Percentiles rank a stretch among this genome's conserved stretches.
These are phyloP conservation scores for Cryptocephalus moraei DNA, from an alignment of 2,888 invertebrate genomes.

Conservation along the genomic window DNA sequence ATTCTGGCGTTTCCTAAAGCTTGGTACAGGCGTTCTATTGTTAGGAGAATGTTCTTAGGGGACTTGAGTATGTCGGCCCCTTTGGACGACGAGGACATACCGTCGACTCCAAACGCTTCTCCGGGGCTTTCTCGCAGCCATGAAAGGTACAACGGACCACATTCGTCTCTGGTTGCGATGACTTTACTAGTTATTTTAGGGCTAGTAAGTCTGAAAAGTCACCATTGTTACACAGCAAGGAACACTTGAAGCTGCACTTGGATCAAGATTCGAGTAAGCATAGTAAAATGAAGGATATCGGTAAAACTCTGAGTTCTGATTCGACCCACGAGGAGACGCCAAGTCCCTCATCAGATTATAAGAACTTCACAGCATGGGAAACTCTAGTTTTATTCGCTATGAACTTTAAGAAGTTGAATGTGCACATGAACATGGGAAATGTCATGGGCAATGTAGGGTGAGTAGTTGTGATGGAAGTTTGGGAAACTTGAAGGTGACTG, in stretches of 20 bases:
- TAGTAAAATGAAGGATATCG: constrained; percentile 43
- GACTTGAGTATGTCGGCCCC: constrained; percentile 61
- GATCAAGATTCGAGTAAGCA: constrained; percentile 41
- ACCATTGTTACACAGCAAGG: constrained; percentile 38
- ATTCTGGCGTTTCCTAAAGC: constrained; percentile 97
- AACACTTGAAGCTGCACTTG: constrained; percentile 47
- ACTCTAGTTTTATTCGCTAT: constrained; percentile 92
- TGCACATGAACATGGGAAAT: constrained; percentile 99
- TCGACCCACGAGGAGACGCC: constrained; percentile 41
- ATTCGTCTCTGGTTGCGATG: too few species aligned
- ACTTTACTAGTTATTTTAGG: constrained; percentile 2
- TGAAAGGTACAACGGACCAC: constrained; percentile 16
- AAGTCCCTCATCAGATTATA: constrained; percentile 49
- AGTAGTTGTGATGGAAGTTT: constrained; percentile 5
- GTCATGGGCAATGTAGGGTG: constrained; percentile 94
- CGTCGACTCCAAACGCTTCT: constrained; percentile 16
- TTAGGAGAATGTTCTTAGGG: constrained; percentile 84
- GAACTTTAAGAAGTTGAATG: constrained; percentile 90
- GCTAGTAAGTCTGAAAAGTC: constrained; percentile 25
- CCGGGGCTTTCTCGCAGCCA: constrained; percentile 20
- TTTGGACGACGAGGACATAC: constrained; percentile 31
- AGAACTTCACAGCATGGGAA: constrained; percentile 79
- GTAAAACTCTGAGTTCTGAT: constrained; percentile 45
- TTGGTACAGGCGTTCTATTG: constrained; percentile 94
- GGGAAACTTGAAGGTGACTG: too few species aligned